phyloP scores from a whole-genome alignment of 2,797 vertebrate species.

The Clarias pachynema region DNA sequence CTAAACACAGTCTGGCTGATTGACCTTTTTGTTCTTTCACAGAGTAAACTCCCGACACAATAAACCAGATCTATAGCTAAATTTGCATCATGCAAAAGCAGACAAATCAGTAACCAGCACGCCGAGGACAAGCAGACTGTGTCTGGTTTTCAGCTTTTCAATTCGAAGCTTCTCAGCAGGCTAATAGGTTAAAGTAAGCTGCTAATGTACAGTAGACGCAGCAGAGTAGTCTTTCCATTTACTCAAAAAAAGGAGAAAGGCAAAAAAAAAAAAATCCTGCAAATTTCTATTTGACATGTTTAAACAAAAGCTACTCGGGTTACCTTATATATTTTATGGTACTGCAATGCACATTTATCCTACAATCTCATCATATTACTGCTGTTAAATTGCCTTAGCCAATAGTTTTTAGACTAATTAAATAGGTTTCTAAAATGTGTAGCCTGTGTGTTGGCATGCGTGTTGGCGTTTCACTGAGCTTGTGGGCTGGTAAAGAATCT shows the following conservation, averaged over 20 bases:
- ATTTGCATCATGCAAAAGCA: constrained; percentile 10
- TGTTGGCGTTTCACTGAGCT: too few species aligned
- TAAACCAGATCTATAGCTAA: constrained; percentile 3
- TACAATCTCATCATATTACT: neutral
- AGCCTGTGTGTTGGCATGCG: neutral
- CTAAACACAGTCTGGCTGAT: constrained; percentile 15
- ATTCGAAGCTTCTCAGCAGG: neutral
- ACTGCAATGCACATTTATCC: too few species aligned
- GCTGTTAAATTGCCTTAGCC: neutral
- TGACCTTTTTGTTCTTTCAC: neutral
- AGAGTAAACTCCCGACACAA: neutral
- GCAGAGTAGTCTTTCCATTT: too few species aligned
- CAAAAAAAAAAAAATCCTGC: neutral
- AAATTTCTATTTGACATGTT: neutral
- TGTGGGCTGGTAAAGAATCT: neutral
- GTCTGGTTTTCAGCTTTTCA: neutral
- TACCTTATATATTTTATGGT: too few species aligned
- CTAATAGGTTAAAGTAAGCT: constrained; percentile 6
- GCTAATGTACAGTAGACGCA: neutral
- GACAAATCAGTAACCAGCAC: constrained; percentile 8
- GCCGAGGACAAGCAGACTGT: neutral
- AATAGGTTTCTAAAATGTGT: neutral
- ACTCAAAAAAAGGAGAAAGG: neutral
- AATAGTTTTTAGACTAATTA: neutral
- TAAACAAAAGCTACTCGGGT: neutral